A percentile compares a stretch with the other conserved stretches of the same genome.
Evolutionary conservation across 1,140 invertebrate genomes (phyloP).

Genomic region (Drosophila ohnishii): DNA sequence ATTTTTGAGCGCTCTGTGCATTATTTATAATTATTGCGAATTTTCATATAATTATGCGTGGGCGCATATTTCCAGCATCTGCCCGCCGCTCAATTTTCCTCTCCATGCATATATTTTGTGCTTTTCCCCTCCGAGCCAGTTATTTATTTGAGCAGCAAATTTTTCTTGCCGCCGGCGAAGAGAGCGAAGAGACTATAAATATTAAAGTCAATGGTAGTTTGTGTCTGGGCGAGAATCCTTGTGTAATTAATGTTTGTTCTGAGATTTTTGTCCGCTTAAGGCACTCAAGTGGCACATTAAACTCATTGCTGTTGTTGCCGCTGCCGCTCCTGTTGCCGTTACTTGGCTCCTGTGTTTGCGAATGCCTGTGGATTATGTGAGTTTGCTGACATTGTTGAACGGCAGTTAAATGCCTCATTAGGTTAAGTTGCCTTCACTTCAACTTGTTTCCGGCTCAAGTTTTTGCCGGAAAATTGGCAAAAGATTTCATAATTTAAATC

Average conservation of each 20-base stretch:
- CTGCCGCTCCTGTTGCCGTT: slow-evolving; percentile 8
- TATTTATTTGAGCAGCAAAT: slow-evolving; percentile 71
- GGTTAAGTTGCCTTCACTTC: slow-evolving; percentile 43
- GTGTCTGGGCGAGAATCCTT: slow-evolving; percentile 62
- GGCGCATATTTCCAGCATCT: slow-evolving; percentile 53
- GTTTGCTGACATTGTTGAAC: slow-evolving; percentile 66
- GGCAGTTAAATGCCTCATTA: slow-evolving; percentile 68
- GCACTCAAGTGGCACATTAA: slow-evolving; percentile 66
- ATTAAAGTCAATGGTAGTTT: slow-evolving; percentile 72
- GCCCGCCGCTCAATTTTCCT: slow-evolving; percentile 32
- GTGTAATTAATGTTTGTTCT: slow-evolving; percentile 72
- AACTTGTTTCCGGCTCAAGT: slow-evolving; percentile 16
- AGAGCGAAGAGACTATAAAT: slow-evolving; percentile 58
- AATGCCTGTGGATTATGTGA: slow-evolving; percentile 58
- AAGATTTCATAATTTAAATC: slow-evolving; percentile 29
- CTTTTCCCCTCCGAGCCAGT: slow-evolving; percentile 21
- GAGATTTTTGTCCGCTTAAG: slow-evolving; percentile 56
- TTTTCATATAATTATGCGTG: slow-evolving; percentile 81
- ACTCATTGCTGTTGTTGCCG: slow-evolving; percentile 38
- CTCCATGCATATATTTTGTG: slow-evolving; percentile 4
- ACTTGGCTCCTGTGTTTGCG: slow-evolving; percentile 19
- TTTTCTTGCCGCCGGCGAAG: slow-evolving; percentile 44
- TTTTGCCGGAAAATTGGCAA: slow-evolving; percentile 19
- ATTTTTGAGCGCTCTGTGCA: slow-evolving; percentile 59
- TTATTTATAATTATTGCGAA: slow-evolving; percentile 81